These are phyloP conservation scores for Heliopora coerulea DNA, from an alignment of 92 coral and sea anemone genomes.

Conservation along the genomic window DNA sequence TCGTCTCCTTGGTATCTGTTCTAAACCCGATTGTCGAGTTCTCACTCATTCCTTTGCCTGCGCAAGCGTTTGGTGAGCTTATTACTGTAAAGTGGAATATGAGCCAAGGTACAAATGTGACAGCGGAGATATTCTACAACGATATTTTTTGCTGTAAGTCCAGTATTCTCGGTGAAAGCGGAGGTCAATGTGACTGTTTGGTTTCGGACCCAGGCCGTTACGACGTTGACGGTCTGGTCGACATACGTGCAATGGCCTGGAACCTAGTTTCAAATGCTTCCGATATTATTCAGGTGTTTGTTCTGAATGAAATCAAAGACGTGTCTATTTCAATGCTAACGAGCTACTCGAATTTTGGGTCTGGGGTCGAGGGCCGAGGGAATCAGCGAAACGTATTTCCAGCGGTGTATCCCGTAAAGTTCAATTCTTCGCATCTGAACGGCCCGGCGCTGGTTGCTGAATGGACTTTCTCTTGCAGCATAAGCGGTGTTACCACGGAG, in stretches of 20 bases:
- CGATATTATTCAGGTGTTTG: constrained; percentile 30
- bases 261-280: constrained; percentile 68
- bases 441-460: neutral
- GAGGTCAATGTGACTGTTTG: constrained; percentile 13
- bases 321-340: constrained; percentile 49
- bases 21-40: too few relatives aligned
- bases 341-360: constrained; percentile 56
- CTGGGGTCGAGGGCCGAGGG: constrained; percentile 60
- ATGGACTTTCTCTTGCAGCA: constrained; percentile 15
- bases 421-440: constrained; percentile 26
- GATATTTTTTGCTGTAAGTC: constrained; percentile 8
- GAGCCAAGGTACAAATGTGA: constrained; percentile 75
- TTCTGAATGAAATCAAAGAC: constrained; percentile 58
- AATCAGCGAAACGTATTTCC: constrained; percentile 50
- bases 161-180: neutral
- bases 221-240: constrained; percentile 42
- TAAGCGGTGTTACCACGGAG: neutral
- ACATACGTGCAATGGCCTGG: constrained; percentile 42
- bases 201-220: constrained; percentile 20
- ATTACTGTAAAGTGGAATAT: too few relatives aligned
- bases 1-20: too few relatives aligned
- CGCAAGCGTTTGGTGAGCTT: too few relatives aligned
- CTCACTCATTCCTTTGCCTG: too few relatives aligned
- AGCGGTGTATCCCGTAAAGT: constrained; percentile 59
- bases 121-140: constrained; percentile 48